Evolutionary conservation across 2,888 invertebrate species (phyloP).

Genomic region (Erebia epiphron): DNA sequence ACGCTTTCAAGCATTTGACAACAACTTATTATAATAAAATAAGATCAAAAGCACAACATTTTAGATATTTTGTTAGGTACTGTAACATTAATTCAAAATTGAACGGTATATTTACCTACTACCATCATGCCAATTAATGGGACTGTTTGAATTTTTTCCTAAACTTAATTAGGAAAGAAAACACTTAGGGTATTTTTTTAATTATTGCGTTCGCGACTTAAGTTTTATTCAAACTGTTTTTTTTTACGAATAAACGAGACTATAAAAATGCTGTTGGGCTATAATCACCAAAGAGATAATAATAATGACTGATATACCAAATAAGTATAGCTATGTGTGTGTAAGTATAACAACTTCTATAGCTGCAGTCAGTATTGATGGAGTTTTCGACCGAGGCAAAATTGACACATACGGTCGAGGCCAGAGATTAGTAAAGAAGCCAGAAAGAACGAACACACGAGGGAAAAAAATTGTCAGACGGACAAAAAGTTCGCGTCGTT

Average conservation of each 20-base stretch:
- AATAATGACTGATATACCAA: not conserved
- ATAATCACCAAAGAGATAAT: not conserved
- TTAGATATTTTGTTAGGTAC: conserved; percentile 23
- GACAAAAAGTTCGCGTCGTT: too few species aligned
- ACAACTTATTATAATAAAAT: not conserved
- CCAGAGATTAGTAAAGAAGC: too few species aligned
- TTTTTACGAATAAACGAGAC: not conserved
- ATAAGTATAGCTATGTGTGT: too few species aligned
- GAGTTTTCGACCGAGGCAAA: not conserved
- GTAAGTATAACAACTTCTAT: too few species aligned
- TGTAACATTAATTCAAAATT: conserved; percentile 37
- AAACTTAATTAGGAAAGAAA: conserved; percentile 11
- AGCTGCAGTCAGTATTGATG: too few species aligned
- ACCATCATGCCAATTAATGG: conserved; percentile 12
- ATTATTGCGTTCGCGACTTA: not conserved
- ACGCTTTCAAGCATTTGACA: conserved; percentile 13
- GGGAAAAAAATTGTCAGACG: too few species aligned
- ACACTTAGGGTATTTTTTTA: conserved; percentile 2
- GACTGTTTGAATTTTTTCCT: not conserved
- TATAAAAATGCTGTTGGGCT: not conserved
- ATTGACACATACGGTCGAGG: not conserved
- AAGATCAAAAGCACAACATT: not conserved
- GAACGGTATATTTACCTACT: conserved; percentile 23
- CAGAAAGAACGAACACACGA: too few species aligned
- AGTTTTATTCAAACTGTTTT: conserved; percentile 1